phyloP scores from a whole-genome alignment of 2,888 invertebrate genomes.

The Thumatha senex region DNA sequence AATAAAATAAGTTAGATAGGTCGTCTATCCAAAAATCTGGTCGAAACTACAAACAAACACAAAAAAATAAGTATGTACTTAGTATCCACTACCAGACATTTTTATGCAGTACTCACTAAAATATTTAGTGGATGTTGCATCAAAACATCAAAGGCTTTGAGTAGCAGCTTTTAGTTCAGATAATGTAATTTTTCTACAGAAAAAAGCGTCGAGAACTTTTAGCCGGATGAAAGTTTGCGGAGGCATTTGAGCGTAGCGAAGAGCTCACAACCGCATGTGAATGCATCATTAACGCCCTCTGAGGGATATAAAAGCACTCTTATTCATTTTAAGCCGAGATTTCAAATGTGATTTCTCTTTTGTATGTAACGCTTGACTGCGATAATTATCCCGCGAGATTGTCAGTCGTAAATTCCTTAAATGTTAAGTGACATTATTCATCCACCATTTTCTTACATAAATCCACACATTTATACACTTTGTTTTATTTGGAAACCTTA shows the following conservation, averaged over 20 bases:
- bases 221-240: slow-evolving; percentile 8
- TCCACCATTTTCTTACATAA: too few species aligned
- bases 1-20: too few species aligned
- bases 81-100: not conserved
- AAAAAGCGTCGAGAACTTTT: slow-evolving; percentile 9
- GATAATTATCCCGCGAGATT: slow-evolving; percentile 9
- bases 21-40: too few species aligned
- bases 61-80: too few species aligned
- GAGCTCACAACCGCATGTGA: slow-evolving; percentile 18
- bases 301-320: slow-evolving; percentile 12
- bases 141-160: slow-evolving; percentile 16
- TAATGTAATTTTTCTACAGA: slow-evolving; percentile 15
- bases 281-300: slow-evolving; percentile 34
- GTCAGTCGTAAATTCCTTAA: slow-evolving; percentile 19
- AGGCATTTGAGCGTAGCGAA: slow-evolving; percentile 9
- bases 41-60: too few species aligned
- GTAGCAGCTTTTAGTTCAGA: slow-evolving; percentile 10
- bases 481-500: too few species aligned
- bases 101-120: not conserved
- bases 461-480: too few species aligned
- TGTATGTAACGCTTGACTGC: slow-evolving; percentile 16
- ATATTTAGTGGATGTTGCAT: slow-evolving; percentile 8
- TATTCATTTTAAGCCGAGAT: slow-evolving; percentile 22
- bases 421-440: slow-evolving; percentile 1
- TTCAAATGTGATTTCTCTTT: slow-evolving; percentile 24